Evolutionary conservation across 2,888 invertebrate genomes (phyloP), one percentile per base, ranked within the genome.

Genomic region (Silvanus unidentatus): DNA sequence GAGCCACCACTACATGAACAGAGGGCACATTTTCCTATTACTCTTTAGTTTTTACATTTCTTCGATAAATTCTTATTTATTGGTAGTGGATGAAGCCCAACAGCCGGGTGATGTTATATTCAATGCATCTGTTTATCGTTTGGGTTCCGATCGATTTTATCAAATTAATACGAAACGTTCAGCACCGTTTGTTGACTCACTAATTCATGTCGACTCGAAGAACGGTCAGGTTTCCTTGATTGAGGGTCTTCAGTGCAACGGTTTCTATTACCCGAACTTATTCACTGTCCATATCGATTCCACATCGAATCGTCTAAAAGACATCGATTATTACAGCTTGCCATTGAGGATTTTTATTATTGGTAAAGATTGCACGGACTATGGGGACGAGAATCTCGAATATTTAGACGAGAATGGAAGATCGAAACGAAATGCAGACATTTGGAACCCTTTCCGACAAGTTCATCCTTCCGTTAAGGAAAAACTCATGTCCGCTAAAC

Each of bases 261-360:
- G 89, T 49, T 76, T 88, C 27, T 82, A 84, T 54, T 90, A 91
- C 65, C 90, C 91, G 0, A 86, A 86, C 61, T 77, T 91, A 44
- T 90, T 92, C 68, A 90, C 89, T 2, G 80, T 90, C 64, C 88
- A 89, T 70, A 84, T 92, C 48, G 91, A 92, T 67, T 91, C 91
- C 28, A 86, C 86, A 40, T 87, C 89, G 50, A 87, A 84, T 59
- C 75, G 86, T 43, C 75, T 87, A 50, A 77, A 85, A 39, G 86
- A 86, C 55, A 86, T 90, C 50, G 88, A 89, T 65, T 90, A 88
- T 66, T 88, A 88, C 64, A 88, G 89, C 62, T 69, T 89, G 44
- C 88, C 89, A 1, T 74, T 90, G 47, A 75, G 89, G 52, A 78
- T 89, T 42, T 76, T 88, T 54, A 82, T 90, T 28, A 79, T 83